Evolutionary conservation across 2,113 vertebrate species (phyloP).

Genomic region (Microtus richardsoni): DNA sequence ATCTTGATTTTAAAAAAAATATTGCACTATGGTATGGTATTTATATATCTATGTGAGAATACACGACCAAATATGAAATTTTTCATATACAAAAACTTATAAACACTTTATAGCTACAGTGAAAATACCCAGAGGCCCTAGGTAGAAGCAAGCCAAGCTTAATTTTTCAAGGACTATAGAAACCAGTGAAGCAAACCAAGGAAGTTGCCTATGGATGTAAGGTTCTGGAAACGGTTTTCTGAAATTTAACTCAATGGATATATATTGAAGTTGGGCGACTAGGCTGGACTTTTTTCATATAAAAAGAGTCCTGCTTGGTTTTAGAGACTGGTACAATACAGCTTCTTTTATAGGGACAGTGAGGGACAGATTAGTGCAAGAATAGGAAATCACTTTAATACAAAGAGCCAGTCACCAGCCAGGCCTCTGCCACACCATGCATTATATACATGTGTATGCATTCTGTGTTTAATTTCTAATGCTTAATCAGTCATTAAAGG

Average conservation of each 20-base stretch:
- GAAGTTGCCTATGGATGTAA: slow-evolving; percentile 45
- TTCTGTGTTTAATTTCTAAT: background rate
- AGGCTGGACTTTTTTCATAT: background rate
- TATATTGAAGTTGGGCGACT: background rate
- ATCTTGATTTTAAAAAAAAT: background rate
- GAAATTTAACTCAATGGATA: slow-evolving; percentile 29
- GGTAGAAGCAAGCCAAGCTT: slow-evolving; percentile 45
- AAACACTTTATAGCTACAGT: background rate
- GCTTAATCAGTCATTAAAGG: background rate
- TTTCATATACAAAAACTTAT: slow-evolving; percentile 39
- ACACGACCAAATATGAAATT: slow-evolving; percentile 32
- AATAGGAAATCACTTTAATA: background rate
- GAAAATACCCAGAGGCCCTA: slow-evolving; percentile 24
- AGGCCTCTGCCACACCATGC: background rate
- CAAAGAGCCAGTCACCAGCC: background rate
- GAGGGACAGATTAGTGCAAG: background rate
- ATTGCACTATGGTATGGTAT: background rate
- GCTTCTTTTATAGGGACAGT: background rate
- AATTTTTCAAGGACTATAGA: slow-evolving; percentile 55
- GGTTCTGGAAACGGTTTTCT: slow-evolving; percentile 38
- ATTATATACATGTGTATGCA: background rate
- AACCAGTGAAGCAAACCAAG: slow-evolving; percentile 55
- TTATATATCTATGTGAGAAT: slow-evolving; percentile 35
- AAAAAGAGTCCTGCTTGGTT: background rate
- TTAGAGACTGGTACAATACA: background rate